phyloP scores from a whole-genome alignment of 2,797 vertebrate genomes.

The Takifugu rubripes region DNA sequence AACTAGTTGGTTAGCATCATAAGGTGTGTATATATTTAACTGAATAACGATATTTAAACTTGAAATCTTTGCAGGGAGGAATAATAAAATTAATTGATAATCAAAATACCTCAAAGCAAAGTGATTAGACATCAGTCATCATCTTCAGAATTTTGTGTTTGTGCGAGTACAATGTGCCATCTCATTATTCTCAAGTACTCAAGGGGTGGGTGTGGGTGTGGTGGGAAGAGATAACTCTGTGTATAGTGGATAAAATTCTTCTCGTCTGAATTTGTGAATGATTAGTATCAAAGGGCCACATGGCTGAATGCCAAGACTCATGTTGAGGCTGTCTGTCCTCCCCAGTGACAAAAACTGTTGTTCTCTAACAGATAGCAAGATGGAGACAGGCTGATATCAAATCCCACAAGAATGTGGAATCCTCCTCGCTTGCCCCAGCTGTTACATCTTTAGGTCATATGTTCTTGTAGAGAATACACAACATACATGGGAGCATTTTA shows the following conservation, averaged over 20 bases:
- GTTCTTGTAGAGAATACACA: conserved; percentile 5
- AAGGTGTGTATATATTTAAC: no score
- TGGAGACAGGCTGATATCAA: conserved; percentile 9
- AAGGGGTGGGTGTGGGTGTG: conserved; percentile 18
- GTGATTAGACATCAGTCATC: conserved; percentile 19
- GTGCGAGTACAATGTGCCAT: conserved; percentile 35
- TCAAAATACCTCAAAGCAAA: conserved; percentile 4
- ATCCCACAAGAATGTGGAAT: conserved; percentile 21
- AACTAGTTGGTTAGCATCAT: no score
- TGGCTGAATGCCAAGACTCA: conserved; percentile 52
- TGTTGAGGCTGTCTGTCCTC: conserved; percentile 24
- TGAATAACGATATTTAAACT: no score
- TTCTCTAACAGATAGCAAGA: conserved; percentile 27
- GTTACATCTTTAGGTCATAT: conserved; percentile 9
- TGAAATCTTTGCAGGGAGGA: no score
- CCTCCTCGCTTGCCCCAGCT: conserved; percentile 20
- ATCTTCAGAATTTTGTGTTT: conserved; percentile 17
- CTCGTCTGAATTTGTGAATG: conserved; percentile 71
- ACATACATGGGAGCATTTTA: conserved; percentile 1
- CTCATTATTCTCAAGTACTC: conserved; percentile 62
- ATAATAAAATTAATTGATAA: neutral
- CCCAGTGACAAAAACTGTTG: conserved; percentile 16
- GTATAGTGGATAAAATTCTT: conserved; percentile 56
- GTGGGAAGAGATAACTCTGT: conserved; percentile 42
- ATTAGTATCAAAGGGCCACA: conserved; percentile 70